These are phyloP conservation scores for Burhinus bistriatus DNA, from an alignment of 2,113 vertebrate genomes.

Conservation along the genomic window DNA sequence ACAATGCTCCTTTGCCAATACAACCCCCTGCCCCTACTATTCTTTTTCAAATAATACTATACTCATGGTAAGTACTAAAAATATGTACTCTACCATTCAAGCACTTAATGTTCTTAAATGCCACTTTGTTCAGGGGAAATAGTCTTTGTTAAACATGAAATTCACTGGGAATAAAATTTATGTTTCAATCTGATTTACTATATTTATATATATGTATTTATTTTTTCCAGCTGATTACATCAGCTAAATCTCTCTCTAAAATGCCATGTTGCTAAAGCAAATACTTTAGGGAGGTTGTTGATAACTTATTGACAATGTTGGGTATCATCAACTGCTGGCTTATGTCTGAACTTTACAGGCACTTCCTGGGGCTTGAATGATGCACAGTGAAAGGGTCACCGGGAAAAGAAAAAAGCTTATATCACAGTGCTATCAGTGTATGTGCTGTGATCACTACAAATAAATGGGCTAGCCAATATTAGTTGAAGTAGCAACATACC, in stretches of 20 bases:
- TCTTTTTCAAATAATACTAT: constrained; percentile 46
- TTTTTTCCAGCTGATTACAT: neutral
- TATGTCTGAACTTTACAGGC: neutral
- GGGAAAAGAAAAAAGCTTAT: neutral
- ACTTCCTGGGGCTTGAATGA: neutral
- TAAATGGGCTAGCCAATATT: neutral
- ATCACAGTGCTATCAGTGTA: neutral
- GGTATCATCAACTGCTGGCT: neutral
- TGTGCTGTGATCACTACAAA: neutral
- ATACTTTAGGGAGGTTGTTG: neutral
- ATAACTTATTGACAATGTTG: neutral
- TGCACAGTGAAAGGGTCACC: neutral
- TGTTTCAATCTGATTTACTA: constrained; percentile 20
- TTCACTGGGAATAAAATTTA: neutral
- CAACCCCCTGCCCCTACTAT: constrained; percentile 33
- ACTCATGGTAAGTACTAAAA: constrained; percentile 47
- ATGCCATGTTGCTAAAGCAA: neutral
- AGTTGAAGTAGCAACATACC: constrained; percentile 1
- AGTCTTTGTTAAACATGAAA: constrained; percentile 46
- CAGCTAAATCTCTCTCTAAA: constrained; percentile 2
- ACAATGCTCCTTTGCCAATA: constrained; percentile 28
- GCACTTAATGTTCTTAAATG: constrained; percentile 57
- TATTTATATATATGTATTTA: neutral
- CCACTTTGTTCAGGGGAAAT: constrained; percentile 35
- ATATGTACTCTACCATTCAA: constrained; percentile 43